Base-by-base conservation (phyloP, 2,888 invertebrate species). In the Phlogophora meticulosa region DNA sequence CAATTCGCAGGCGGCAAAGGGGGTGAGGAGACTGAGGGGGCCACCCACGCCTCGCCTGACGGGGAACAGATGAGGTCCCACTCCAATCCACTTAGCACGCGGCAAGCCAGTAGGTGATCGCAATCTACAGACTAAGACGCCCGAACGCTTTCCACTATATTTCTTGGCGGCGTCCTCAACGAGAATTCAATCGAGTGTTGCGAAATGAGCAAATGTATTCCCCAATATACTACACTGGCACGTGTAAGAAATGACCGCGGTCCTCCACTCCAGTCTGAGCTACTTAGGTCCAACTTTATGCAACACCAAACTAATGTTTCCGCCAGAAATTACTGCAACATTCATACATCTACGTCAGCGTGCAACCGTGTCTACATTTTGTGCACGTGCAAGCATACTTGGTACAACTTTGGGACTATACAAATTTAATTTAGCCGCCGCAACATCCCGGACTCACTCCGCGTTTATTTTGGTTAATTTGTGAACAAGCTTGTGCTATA, bases 1-100 rank as follows among this genome's bases (percentile, higher is more conserved):
- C 92, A 91, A 91, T 90, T 90, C 90, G 83, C 87, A 83, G 75
- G 88, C 87, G 83, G 72, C 71, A 77, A 76, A 28, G 76, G 82
- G 82, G 78, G 73, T 76, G 76, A 36, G 78, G 81, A 80, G 80
- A 24, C 20, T 11, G 67, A 17, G 63, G 78, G 81, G 82, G 78
- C 86, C 87, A 82, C 87, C 87, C 85, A 82, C 84, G 85, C 85
- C 87, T 82, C 85, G 86, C 78, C 90, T 91, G 94, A 91, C 93
- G 92, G 92, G 86, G 93, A 93, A 94, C 94, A 94, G 94, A 95
- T 94, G 95, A 93, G 93, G 91, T 93, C 93, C 93, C 92, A 88
- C 93, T 93, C 90, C 95, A 95, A 95, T 95, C 94, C 94, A 95
- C 95, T 95, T 94, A 95, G 94, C 89, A 90, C 89, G 86, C 86